phyloP scores from a whole-genome alignment of 2,797 vertebrate species.

The Chloroceryle amazona region DNA sequence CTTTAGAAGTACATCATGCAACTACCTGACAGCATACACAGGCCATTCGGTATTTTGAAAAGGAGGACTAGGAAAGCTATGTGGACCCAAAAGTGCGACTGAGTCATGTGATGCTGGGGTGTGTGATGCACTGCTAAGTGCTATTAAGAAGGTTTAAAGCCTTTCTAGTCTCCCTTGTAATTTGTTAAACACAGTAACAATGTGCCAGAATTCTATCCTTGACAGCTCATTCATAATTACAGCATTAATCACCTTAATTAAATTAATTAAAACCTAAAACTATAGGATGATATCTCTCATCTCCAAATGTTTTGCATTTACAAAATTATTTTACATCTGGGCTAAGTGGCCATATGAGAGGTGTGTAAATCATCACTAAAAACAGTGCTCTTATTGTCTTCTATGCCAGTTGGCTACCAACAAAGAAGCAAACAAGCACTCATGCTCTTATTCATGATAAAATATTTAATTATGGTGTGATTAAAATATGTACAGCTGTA shows the following conservation, averaged over 20 bases:
- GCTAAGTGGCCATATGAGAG: neutral
- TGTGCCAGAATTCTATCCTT: neutral
- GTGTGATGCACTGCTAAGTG: neutral
- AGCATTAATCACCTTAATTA: neutral
- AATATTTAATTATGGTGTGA: neutral
- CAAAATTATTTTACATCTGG: neutral
- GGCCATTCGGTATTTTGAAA: neutral
- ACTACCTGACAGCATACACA: neutral
- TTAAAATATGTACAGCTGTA: neutral
- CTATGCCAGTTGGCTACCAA: neutral
- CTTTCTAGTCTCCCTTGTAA: neutral
- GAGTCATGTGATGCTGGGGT: neutral
- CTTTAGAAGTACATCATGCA: neutral
- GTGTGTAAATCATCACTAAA: neutral
- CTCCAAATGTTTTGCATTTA: neutral
- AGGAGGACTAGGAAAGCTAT: neutral
- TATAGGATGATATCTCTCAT: neutral
- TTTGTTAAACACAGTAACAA: neutral
- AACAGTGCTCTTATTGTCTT: neutral
- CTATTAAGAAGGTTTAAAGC: neutral
- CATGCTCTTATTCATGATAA: neutral
- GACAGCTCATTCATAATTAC: neutral
- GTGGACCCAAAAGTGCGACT: neutral
- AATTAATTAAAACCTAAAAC: neutral
- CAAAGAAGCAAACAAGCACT: neutral